phyloP scores from a whole-genome alignment of 2,797 vertebrate genomes.

The Darevskia mixta region DNA sequence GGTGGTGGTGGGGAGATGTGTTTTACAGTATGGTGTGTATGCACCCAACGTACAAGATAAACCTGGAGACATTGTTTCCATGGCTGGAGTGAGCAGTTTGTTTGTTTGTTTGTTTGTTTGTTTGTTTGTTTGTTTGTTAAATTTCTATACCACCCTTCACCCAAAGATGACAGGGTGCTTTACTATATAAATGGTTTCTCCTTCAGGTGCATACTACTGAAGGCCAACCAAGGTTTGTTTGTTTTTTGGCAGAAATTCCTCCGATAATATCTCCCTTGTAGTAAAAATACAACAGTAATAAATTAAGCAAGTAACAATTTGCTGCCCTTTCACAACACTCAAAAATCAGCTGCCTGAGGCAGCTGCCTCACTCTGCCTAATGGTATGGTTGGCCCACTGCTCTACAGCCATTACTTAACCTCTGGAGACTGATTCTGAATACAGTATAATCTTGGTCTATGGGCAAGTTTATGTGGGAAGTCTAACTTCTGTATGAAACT shows the following conservation, averaged over 20 bases:
- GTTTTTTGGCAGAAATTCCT: neutral
- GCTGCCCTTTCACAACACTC: neutral
- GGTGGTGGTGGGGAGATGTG: too few relatives aligned
- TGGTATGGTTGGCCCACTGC: neutral
- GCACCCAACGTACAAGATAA: too few relatives aligned
- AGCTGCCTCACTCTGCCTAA: neutral
- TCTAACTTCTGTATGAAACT: neutral
- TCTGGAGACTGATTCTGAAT: neutral
- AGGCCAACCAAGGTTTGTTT: neutral
- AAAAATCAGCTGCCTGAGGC: neutral
- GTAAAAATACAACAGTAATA: neutral
- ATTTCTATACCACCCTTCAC: too few relatives aligned
- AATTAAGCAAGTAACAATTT: neutral
- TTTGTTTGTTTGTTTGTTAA: too few relatives aligned
- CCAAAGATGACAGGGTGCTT: too few relatives aligned
- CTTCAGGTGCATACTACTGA: neutral
- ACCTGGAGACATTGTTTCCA: too few relatives aligned
- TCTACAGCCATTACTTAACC: neutral
- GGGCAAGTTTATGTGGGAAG: neutral
- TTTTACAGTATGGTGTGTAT: too few relatives aligned
- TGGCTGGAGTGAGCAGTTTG: too few relatives aligned
- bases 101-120: too few relatives aligned
- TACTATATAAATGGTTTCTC: too few relatives aligned
- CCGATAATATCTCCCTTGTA: neutral
- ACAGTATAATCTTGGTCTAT: neutral